These are phyloP conservation scores for Glyphotaelius pellucidus DNA, from an alignment of 2,888 invertebrate species.

Conservation along the genomic window DNA sequence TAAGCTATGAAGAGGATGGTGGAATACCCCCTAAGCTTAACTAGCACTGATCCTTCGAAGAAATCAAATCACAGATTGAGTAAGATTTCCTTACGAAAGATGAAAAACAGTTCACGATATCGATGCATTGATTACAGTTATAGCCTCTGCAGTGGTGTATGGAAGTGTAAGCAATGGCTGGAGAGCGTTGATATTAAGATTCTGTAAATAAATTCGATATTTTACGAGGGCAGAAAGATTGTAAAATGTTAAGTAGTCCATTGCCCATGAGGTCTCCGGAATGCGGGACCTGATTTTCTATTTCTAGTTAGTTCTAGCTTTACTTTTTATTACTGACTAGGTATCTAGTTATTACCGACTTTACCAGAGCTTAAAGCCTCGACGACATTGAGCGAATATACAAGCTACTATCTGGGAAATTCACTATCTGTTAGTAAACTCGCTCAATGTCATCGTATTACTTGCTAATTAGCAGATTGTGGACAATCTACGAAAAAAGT, in stretches of 20 bases:
- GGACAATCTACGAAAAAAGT: no score
- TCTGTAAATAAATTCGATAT: slow-evolving; percentile 20
- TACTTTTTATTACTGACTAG: no score
- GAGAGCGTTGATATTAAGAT: background rate
- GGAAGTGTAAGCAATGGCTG: background rate
- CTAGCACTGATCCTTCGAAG: background rate
- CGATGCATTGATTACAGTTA: background rate
- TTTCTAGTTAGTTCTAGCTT: background rate
- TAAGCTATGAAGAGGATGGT: no score
- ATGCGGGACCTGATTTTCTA: background rate
- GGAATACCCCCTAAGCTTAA: no score
- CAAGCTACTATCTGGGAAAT: no score
- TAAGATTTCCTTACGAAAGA: background rate
- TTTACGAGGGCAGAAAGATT: slow-evolving; percentile 17
- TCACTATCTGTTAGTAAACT: no score
- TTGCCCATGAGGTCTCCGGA: background rate
- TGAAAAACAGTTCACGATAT: background rate
- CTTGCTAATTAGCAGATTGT: no score
- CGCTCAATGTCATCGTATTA: no score
- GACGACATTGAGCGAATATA: no score
- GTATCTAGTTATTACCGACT: no score
- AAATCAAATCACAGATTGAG: background rate
- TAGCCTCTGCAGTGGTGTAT: background rate
- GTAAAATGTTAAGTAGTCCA: slow-evolving; percentile 9
- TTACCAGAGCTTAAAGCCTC: no score